Percentiles rank a stretch among this genome's conserved stretches.
phyloP scores from a whole-genome alignment of 2,113 vertebrate species.

The Cinclus cinclus region DNA sequence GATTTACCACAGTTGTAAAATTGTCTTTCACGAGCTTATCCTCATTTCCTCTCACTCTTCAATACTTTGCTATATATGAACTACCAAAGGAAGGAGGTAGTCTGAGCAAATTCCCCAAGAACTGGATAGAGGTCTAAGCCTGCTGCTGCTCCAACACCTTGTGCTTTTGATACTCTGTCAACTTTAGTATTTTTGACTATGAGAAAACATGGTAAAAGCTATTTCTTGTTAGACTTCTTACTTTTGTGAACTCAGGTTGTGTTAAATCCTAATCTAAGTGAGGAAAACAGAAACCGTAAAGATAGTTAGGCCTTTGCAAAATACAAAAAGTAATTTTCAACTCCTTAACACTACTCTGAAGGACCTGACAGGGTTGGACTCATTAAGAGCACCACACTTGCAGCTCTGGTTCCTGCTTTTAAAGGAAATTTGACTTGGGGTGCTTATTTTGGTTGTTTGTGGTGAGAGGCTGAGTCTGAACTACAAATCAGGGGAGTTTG shows the following conservation, averaged over 20 bases:
- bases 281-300: neutral
- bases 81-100: neutral
- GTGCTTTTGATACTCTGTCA: neutral
- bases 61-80: neutral
- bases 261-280: neutral
- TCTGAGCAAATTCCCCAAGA: neutral
- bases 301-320: neutral
- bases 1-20: neutral
- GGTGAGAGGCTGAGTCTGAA: neutral
- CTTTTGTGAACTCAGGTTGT: neutral
- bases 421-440: neutral
- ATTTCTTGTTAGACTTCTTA: neutral
- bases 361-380: neutral
- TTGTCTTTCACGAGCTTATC: neutral
- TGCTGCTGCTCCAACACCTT: neutral
- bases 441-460: neutral
- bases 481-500: neutral
- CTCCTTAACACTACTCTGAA: neutral
- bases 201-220: neutral
- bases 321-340: neutral
- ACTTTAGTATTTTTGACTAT: neutral
- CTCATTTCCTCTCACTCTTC: neutral
- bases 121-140: neutral
- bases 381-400: accelerated
- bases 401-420: neutral